Percentiles rank a stretch among this genome's conserved stretches.
phyloP scores from a whole-genome alignment of 2,888 invertebrate genomes.

The Gibbula magus region DNA sequence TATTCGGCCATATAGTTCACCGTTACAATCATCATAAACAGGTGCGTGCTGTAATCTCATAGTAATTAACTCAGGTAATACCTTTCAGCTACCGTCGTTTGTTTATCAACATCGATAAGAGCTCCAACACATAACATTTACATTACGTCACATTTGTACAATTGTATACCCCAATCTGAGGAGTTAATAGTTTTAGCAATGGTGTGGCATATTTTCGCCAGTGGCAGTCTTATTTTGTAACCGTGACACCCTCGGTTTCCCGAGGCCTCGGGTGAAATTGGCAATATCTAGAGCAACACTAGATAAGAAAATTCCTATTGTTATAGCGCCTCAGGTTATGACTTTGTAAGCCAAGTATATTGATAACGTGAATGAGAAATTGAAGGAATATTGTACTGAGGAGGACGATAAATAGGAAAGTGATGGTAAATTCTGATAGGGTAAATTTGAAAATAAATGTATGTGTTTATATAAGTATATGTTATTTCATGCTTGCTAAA shows the following conservation, averaged over 20 bases:
- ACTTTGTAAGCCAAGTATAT: not conserved
- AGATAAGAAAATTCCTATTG: slow-evolving; percentile 12
- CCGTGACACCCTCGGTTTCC: not conserved
- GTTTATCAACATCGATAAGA: not conserved
- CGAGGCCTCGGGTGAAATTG: not conserved
- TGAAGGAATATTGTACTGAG: no score
- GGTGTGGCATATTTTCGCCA: not conserved
- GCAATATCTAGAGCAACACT: not conserved
- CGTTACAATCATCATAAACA: no score
- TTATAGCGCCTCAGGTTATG: not conserved
- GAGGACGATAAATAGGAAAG: no score
- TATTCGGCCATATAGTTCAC: no score
- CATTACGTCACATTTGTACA: not conserved
- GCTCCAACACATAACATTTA: not conserved
- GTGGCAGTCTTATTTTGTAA: not conserved
- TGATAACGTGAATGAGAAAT: no score
- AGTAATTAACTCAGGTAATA: no score
- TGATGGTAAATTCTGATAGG: no score
- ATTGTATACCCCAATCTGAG: not conserved
- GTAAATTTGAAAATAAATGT: no score
- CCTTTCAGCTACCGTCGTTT: no score
- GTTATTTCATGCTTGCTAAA: no score
- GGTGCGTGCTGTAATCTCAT: no score
- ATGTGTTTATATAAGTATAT: no score
- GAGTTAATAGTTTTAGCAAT: not conserved